Evolutionary conservation across 2,888 invertebrate species (phyloP), one percentile per base, ranked within the genome.

Genomic region (Drosophila algonquin): DNA sequence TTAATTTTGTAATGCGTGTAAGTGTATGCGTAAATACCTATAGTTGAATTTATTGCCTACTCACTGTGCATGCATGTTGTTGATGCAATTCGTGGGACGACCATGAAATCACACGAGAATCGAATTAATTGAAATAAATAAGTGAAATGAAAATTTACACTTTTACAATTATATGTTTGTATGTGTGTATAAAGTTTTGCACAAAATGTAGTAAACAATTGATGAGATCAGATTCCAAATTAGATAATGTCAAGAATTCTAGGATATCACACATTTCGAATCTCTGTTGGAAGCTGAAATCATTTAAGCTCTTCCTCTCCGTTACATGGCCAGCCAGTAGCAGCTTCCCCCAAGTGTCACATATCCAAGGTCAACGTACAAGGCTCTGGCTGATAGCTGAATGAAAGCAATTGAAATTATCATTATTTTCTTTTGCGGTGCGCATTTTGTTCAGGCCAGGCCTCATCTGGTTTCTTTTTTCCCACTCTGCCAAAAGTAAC

Each of bases 321-420:
- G 32, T 55, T 52, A 52, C 70, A 50, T 59, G 46, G 5, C 24
- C 40, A 52, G 70, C 60, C 35, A 52, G 8, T 2, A 30, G 30
- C 8, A 30, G 70, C 61, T 56, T 52, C 61, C 30, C 61, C 12
- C n/a, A 24, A 47, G 45, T 57, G 21, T 73, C 44, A 12, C 48
- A 62, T 64, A 67, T 58, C 30, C 72, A 86, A 87, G 70, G 81
- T 87, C 74, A 81, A 40, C 10, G 30, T 14, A 61, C 21, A 46
- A 21, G 9, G 48, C 50, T 6, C 14, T 12, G 8, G 32, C 30
- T 51, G 51, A 5, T n/a, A 40, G 40, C 27, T 53, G 7, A n/a
- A 7, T 40, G 40, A 40, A 40, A 14, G 2, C 14, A 2, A 40
- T n/a, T 40, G 14, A 40, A n/a, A n/a, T 14, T 6, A 6, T 14